Conservation (phyloP, 2,888 invertebrate genomes). For the Lochmaea capreae region DNA sequence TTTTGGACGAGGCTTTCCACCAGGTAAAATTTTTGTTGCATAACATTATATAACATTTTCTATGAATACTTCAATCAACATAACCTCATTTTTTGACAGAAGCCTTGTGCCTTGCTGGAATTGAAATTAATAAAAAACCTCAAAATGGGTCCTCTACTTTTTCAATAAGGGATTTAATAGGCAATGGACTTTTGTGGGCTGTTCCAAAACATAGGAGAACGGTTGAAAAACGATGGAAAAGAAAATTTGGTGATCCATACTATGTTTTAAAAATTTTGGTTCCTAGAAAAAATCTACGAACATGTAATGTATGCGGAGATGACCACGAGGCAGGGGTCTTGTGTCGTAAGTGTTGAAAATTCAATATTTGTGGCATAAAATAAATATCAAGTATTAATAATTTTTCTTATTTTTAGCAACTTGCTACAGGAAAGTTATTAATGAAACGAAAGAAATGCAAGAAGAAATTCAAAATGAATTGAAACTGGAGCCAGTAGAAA, state of each 20-base stretch:
- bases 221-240: conserved; percentile 77
- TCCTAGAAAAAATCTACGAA: conserved; percentile 79
- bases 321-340: conserved; percentile 82
- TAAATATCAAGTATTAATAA: too few species aligned
- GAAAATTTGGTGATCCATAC: conserved; percentile 78
- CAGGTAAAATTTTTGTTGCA: conserved; percentile 50
- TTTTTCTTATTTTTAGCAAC: conserved; percentile 71
- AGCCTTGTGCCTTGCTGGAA: conserved; percentile 56
- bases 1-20: conserved; percentile 47
- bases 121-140: conserved; percentile 45
- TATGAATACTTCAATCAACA: conserved; percentile 25
- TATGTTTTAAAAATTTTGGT: conserved; percentile 76
- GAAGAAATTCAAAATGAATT: conserved; percentile 78
- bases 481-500: conserved; percentile 79
- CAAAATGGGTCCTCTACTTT: conserved; percentile 49
- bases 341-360: conserved; percentile 75
- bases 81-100: conserved; percentile 58
- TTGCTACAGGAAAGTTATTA: conserved; percentile 85
- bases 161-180: conserved; percentile 74
- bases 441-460: conserved; percentile 86
- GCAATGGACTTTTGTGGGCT: conserved; percentile 83
- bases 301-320: conserved; percentile 87
- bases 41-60: conserved; percentile 41
- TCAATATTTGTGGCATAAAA: not conserved
- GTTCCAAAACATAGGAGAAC: conserved; percentile 84